Percentiles rank a stretch among this genome's conserved stretches.
Conservation (phyloP, 2,797 vertebrate species). For the Tokudaia tokunoshimensis region DNA sequence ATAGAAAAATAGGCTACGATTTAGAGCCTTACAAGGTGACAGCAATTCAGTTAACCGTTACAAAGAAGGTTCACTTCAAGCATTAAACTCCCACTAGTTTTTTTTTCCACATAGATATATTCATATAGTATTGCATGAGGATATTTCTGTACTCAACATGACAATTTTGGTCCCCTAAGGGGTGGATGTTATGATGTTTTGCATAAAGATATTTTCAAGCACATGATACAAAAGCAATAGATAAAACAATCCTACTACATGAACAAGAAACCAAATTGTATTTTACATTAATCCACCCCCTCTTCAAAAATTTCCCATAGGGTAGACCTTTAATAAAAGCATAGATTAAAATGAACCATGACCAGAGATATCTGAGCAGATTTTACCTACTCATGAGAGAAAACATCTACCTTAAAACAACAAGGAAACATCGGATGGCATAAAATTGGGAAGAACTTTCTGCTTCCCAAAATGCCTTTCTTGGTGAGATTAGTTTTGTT, state of each 20-base stretch:
- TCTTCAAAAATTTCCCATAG: constrained; percentile 26
- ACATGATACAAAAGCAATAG: constrained; percentile 23
- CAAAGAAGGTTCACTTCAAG: constrained; percentile 65
- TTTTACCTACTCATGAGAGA: constrained; percentile 18
- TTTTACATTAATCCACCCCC: not conserved
- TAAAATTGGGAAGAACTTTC: constrained; percentile 18
- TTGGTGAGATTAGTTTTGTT: not conserved
- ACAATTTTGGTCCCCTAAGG: not conserved
- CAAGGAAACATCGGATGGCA: constrained; percentile 9
- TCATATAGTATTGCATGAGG: not conserved
- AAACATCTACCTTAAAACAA: constrained; percentile 31
- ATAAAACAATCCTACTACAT: constrained; percentile 24
- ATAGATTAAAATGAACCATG: not conserved
- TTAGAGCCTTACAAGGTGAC: constrained; percentile 68
- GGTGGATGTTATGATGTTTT: not conserved
- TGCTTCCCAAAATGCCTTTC: constrained; percentile 21
- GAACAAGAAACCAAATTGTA: not conserved
- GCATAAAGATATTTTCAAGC: constrained; percentile 21
- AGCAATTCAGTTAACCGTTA: constrained; percentile 71
- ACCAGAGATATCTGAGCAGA: not conserved
- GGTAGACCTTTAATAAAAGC: not conserved
- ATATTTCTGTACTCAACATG: constrained; percentile 30
- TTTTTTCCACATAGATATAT: not conserved
- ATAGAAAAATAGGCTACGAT: constrained; percentile 65
- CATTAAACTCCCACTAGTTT: constrained; percentile 59